A percentile compares a stretch with the other conserved stretches of the same genome.
Evolutionary conservation across 1,140 invertebrate genomes (phyloP).

Genomic region (Drepana arcuata): DNA sequence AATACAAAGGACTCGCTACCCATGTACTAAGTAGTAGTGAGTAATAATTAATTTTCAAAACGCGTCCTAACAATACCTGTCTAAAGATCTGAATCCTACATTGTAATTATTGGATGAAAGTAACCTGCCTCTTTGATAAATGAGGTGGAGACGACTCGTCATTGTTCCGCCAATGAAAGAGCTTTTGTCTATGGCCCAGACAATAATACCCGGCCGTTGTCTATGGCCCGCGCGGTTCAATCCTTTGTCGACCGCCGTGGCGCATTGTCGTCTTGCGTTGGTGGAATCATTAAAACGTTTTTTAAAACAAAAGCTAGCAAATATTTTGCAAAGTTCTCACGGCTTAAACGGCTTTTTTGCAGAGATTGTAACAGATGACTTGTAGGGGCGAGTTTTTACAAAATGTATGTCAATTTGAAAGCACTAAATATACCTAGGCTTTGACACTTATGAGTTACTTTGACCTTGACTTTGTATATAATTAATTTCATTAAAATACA

Average conservation of each 20-base stretch:
- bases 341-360: no score
- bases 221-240: constrained; percentile 40
- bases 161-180: constrained; percentile 61
- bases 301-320: constrained; percentile 30
- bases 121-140: constrained; percentile 66
- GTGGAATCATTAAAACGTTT: constrained; percentile 52
- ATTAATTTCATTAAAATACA: no score
- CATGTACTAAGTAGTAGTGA: constrained; percentile 26
- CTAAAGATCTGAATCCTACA: constrained; percentile 34
- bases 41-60: constrained; percentile 46
- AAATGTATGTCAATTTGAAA: no score
- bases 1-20: no score
- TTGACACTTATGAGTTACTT: no score
- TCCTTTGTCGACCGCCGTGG: constrained; percentile 51
- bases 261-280: constrained; percentile 39
- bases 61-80: constrained; percentile 16
- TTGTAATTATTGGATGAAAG: constrained; percentile 66
- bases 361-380: no score
- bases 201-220: constrained; percentile 54
- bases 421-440: no score
- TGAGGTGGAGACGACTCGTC: constrained; percentile 52
- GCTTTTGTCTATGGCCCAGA: constrained; percentile 57
- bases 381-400: no score
- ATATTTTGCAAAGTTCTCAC: constrained; percentile 40
- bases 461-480: no score